phyloP scores from a whole-genome alignment of 2,797 vertebrate species.

The Scarus forsteni region DNA sequence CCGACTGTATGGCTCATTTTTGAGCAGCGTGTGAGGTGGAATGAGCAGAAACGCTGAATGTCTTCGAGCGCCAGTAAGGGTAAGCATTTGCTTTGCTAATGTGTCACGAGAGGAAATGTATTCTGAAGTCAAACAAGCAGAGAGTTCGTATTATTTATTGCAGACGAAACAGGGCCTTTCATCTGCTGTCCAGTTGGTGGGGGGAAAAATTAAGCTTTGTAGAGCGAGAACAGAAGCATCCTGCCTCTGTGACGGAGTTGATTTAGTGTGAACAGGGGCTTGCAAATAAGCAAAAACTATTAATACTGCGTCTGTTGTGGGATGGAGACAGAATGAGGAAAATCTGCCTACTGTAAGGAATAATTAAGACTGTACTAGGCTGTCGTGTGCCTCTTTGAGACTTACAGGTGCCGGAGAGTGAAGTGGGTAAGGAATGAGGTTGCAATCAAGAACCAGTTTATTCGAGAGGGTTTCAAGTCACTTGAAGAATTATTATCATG shows the following conservation, averaged over 20 bases:
- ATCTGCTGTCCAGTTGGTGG: slow-evolving; percentile 48
- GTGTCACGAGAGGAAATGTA: slow-evolving; percentile 21
- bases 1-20: slow-evolving; percentile 25
- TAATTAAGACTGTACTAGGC: background rate
- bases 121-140: slow-evolving; percentile 19
- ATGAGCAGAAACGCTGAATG: slow-evolving; percentile 26
- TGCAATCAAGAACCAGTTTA: too few species aligned
- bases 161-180: slow-evolving; percentile 45
- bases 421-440: too few species aligned
- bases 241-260: slow-evolving; percentile 29
- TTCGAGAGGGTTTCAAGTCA: too few species aligned
- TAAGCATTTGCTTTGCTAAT: slow-evolving; percentile 14
- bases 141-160: slow-evolving; percentile 34
- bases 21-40: slow-evolving; percentile 15
- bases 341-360: background rate
- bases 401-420: too few species aligned
- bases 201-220: slow-evolving; percentile 15
- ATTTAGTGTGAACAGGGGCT: slow-evolving; percentile 38
- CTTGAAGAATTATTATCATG: too few species aligned
- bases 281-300: slow-evolving; percentile 48
- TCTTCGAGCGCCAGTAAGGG: slow-evolving; percentile 21
- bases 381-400: too few species aligned
- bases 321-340: slow-evolving; percentile 12
- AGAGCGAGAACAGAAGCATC: slow-evolving; percentile 28
- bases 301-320: slow-evolving; percentile 25